Base-by-base conservation (phyloP, 2,797 vertebrate genomes). In the Lacerta bilineata region DNA sequence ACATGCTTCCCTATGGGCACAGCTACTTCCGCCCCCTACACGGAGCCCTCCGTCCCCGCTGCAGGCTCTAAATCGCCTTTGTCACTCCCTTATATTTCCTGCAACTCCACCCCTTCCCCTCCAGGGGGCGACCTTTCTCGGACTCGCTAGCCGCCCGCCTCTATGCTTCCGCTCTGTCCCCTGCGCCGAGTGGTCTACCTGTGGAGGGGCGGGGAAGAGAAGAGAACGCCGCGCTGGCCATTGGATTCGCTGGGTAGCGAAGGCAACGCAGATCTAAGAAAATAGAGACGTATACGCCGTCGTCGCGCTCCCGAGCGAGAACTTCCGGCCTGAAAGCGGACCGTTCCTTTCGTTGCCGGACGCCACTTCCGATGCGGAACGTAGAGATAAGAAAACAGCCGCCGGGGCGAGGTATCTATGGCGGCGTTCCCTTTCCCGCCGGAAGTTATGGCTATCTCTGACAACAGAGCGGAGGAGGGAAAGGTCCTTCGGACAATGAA, bases 401-500 rank as follows among this genome's bases (percentile, higher is more conserved):
- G 79, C 76, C 69, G 23, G 20, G 76, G 82, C 6, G 5, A 17
- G 0, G 1, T 18, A 8, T 29, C 77, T 9, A n/a, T 8, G 75
- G 41, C 74, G 59, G 1, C 18, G 17, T 3, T 7, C 8, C 29
- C 3, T 41, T 18, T n/a, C 41, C 3, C 23, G 6, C 43, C 85
- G 85, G 85, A 86, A 86, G 76, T 80, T 13, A 7, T 36, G 85
- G 76, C 85, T 29, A 55, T 50, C 33, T 39, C 8, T 41, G 4
- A 18, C 61, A 55, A 23, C 43, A 27, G 43, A 46, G 75, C 8
- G 27, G 20, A 66, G 20, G 25, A n/a, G 50, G 27, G 36, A n/a
- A 39, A n/a, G 25, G 68, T 1, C 68, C 79, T 81, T 76, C 84
- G 88, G 88, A 89, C 88, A 89, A 89, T 89, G 84, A 68, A 81